These are phyloP conservation scores for Zaprionus davidi DNA, from an alignment of 1,140 invertebrate genomes.

Conservation along the genomic window DNA sequence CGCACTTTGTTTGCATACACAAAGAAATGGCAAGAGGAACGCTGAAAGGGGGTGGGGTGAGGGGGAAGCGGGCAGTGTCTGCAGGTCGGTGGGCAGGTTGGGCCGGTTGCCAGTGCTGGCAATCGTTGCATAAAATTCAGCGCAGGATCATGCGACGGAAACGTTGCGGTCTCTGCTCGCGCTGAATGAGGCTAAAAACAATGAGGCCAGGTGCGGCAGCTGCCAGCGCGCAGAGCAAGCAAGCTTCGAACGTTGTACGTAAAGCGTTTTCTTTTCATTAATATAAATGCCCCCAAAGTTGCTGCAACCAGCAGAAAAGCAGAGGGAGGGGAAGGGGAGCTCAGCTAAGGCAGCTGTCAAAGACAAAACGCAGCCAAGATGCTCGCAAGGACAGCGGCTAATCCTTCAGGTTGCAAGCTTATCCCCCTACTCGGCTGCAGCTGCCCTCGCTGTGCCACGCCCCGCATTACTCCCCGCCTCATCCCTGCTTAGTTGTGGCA, in stretches of 20 bases:
- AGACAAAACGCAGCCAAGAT: constrained; percentile 20
- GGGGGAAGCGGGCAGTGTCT: neutral
- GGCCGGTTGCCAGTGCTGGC: neutral
- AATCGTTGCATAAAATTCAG: constrained; percentile 66
- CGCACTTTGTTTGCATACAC: constrained; percentile 75
- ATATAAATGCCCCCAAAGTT: constrained; percentile 71
- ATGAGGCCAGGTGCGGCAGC: constrained; percentile 37
- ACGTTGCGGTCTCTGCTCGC: constrained; percentile 46
- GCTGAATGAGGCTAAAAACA: constrained; percentile 53
- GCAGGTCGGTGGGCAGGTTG: neutral
- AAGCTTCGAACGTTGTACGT: constrained; percentile 45
- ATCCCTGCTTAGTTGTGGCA: constrained; percentile 18
- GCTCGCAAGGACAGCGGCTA: constrained; percentile 20
- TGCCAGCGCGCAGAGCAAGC: constrained; percentile 10
- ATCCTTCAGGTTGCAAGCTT: constrained; percentile 22
- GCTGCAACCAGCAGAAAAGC: neutral
- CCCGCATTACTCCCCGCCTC: neutral
- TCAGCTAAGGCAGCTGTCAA: neutral
- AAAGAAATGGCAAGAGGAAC: constrained; percentile 31
- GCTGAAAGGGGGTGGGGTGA: constrained; percentile 1
- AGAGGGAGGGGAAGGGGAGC: neutral
- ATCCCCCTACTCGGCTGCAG: neutral
- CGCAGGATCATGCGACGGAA: constrained; percentile 56
- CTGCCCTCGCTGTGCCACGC: neutral
- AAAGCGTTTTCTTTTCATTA: constrained; percentile 77